Percentiles rank a stretch among this genome's conserved stretches.
Evolutionary conservation across 2,797 vertebrate genomes (phyloP).

Genomic region (Pseudochromis fuscus): DNA sequence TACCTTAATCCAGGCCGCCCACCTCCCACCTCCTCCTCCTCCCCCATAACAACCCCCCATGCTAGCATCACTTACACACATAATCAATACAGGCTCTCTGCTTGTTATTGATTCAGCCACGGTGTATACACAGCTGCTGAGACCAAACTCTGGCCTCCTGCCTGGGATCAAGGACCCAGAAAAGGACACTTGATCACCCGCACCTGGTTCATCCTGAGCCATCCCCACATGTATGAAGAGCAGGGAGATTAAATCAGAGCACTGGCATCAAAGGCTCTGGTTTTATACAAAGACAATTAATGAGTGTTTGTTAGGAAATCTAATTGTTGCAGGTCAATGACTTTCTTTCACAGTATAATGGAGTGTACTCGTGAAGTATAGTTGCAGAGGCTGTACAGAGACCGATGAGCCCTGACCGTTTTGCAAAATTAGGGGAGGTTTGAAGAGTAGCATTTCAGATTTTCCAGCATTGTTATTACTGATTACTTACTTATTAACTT

Average conservation of each 20-base stretch:
- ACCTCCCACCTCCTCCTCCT: slow-evolving; percentile 29
- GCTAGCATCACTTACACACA: slow-evolving; percentile 79
- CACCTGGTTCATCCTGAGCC: slow-evolving; percentile 66
- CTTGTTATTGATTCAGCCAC: slow-evolving; percentile 78
- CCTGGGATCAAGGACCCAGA: slow-evolving; percentile 65
- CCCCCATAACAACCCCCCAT: slow-evolving; percentile 61
- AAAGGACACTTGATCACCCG: slow-evolving; percentile 68
- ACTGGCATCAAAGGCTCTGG: slow-evolving; percentile 32
- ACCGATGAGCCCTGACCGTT: slow-evolving; percentile 9
- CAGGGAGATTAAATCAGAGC: slow-evolving; percentile 7
- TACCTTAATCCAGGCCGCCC: slow-evolving; percentile 46
- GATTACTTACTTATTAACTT: too few species aligned
- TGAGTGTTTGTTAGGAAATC: slow-evolving; percentile 28
- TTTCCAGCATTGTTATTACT: neutral
- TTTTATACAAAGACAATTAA: slow-evolving; percentile 12
- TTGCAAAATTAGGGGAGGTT: slow-evolving; percentile 4
- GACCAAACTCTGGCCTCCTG: slow-evolving; percentile 60
- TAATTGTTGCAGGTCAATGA: slow-evolving; percentile 20
- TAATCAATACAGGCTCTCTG: slow-evolving; percentile 83
- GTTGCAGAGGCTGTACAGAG: neutral
- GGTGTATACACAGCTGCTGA: slow-evolving; percentile 73
- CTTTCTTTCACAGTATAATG: slow-evolving; percentile 27
- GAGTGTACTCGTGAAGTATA: slow-evolving; percentile 13
- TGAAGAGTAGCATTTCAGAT: too few species aligned
- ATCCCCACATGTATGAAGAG: slow-evolving; percentile 22